Conservation (phyloP, 2,888 invertebrate genomes). For the Drosophila ustulata region DNA sequence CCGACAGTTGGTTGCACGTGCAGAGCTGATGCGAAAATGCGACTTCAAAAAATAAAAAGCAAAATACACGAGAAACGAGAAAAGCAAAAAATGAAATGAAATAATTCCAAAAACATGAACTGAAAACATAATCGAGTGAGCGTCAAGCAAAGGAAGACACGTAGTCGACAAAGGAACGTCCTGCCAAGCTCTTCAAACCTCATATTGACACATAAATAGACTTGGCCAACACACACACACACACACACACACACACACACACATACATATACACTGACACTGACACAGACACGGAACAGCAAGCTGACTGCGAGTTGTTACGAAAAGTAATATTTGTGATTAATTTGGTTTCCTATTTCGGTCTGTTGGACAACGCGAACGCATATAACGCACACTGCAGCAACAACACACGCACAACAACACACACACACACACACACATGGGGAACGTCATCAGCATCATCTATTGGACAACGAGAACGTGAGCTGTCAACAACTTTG, state of each 20-base stretch:
- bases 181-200: slow-evolving; percentile 20
- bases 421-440: neutral
- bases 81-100: slow-evolving; percentile 63
- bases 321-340: slow-evolving; percentile 75
- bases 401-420: slow-evolving; percentile 25
- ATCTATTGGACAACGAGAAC: slow-evolving; percentile 68
- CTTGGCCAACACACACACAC: slow-evolving; percentile 27
- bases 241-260: slow-evolving; percentile 12
- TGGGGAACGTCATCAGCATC: slow-evolving; percentile 56
- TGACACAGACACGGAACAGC: neutral
- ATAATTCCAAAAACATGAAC: slow-evolving; percentile 78
- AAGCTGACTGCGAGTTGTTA: slow-evolving; percentile 12
- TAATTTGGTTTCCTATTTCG: slow-evolving; percentile 74
- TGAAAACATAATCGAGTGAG: slow-evolving; percentile 74
- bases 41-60: slow-evolving; percentile 44
- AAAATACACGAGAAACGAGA: neutral
- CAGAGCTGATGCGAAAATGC: slow-evolving; percentile 30
- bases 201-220: slow-evolving; percentile 47
- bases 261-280: slow-evolving; percentile 5
- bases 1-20: slow-evolving; percentile 32
- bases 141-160: slow-evolving; percentile 69
- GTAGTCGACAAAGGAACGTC: slow-evolving; percentile 35
- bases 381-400: slow-evolving; percentile 29
- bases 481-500: slow-evolving; percentile 78
- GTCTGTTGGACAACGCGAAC: slow-evolving; percentile 63